Conservation (phyloP, 2,113 vertebrate genomes). For the Protomyctophum bolini region DNA sequence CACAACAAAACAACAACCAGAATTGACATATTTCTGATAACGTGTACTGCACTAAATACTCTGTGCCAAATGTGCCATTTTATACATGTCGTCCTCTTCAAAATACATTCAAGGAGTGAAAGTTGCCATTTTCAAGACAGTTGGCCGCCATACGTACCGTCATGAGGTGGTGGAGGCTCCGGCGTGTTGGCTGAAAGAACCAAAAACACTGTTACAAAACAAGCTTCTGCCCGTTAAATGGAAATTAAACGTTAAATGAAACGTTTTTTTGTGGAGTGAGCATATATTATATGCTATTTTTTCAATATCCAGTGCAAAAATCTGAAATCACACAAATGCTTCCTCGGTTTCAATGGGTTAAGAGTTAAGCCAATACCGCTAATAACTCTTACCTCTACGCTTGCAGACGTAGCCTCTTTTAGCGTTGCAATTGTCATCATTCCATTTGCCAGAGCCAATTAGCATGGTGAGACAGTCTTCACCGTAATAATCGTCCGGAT, state of each 20-base stretch:
- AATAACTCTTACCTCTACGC: slow-evolving; percentile 64
- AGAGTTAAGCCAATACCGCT: too few species aligned
- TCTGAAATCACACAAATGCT: too few species aligned
- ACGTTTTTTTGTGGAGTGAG: background rate
- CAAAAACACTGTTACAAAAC: background rate
- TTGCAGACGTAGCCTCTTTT: slow-evolving; percentile 81
- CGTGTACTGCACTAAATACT: background rate
- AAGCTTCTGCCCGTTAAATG: too few species aligned
- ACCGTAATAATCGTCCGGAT: slow-evolving; percentile 73
- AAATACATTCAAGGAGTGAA: background rate
- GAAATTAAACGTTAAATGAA: background rate
- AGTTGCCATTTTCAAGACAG: background rate
- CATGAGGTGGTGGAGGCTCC: slow-evolving; percentile 76
- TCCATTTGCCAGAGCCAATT: slow-evolving; percentile 77
- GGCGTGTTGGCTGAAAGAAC: slow-evolving; percentile 71
- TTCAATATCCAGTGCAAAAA: too few species aligned
- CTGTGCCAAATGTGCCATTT: too few species aligned
- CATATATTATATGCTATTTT: background rate
- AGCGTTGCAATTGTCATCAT: slow-evolving; percentile 76
- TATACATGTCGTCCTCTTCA: background rate
- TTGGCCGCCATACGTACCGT: slow-evolving; percentile 61
- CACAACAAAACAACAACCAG: background rate
- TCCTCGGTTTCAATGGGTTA: too few species aligned
- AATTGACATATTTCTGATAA: background rate
- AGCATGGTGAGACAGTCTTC: slow-evolving; percentile 79